Evolutionary conservation across 2,113 vertebrate genomes (phyloP).

Genomic region (Cavia aperea): DNA sequence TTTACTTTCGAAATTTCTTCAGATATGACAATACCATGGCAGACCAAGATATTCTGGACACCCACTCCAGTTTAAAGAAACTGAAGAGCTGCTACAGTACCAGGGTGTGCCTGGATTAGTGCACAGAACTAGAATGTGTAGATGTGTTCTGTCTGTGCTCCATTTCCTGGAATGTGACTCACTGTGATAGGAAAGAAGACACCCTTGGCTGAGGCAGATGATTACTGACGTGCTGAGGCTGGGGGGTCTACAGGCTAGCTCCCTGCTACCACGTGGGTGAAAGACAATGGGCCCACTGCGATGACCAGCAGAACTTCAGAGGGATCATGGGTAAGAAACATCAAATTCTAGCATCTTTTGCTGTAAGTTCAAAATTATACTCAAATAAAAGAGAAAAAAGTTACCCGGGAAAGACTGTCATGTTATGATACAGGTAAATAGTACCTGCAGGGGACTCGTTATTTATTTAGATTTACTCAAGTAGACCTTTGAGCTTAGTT

Average conservation of each 20-base stretch:
- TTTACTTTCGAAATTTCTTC: background rate
- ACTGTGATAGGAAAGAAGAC: background rate
- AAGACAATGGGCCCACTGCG: accelerated
- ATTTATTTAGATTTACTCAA: background rate
- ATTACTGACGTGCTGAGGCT: background rate
- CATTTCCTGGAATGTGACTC: background rate
- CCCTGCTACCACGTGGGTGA: background rate
- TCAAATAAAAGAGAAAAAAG: background rate
- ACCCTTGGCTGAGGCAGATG: background rate
- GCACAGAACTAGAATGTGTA: background rate
- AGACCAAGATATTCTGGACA: background rate
- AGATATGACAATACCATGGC: background rate
- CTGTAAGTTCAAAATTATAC: background rate
- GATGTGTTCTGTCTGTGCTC: background rate
- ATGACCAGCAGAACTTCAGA: background rate
- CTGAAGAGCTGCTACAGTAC: background rate
- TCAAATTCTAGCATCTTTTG: background rate
- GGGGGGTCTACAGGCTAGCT: background rate
- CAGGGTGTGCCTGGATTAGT: background rate
- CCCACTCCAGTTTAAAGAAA: background rate
- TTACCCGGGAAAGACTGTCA: background rate
- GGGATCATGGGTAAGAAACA: background rate
- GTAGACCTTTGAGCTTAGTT: background rate
- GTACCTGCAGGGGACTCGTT: background rate
- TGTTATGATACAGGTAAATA: background rate